Percentiles rank a stretch among this genome's conserved stretches.
Conservation (phyloP, 2,113 vertebrate species). For the Catharus minimus region DNA sequence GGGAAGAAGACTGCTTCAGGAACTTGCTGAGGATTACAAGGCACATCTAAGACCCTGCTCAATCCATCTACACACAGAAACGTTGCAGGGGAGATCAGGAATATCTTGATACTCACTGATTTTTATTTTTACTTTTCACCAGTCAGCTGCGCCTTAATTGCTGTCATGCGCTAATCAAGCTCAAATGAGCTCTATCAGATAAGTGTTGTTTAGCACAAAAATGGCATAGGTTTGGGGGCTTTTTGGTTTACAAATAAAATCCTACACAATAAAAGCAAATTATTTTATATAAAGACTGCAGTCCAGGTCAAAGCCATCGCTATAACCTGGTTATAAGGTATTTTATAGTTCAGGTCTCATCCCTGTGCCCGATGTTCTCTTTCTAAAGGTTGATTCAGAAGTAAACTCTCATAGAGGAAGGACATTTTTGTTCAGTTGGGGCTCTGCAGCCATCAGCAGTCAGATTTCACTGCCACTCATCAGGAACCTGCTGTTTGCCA, state of each 20-base stretch:
- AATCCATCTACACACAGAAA: background rate
- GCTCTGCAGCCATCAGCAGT: background rate
- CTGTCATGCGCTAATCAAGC: background rate
- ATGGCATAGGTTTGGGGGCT: fast-evolving
- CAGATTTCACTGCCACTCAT: background rate
- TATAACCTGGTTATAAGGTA: background rate
- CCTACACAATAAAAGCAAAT: background rate
- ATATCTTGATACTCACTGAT: background rate
- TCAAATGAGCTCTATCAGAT: background rate
- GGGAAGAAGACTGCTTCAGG: fast-evolving
- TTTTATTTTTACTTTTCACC: background rate
- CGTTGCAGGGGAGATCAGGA: background rate
- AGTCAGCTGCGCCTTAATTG: background rate
- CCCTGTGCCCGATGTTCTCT: background rate
- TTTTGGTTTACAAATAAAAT: background rate
- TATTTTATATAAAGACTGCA: background rate
- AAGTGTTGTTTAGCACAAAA: background rate
- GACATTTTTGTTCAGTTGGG: background rate
- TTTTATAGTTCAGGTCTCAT: background rate
- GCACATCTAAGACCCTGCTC: fast-evolving
- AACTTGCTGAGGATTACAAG: background rate
- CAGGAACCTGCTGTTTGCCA: background rate
- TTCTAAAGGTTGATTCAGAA: background rate
- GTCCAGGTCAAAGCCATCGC: background rate
- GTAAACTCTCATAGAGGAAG: background rate